Conservation (phyloP, 2,888 invertebrate genomes). For the Thera britannica region DNA sequence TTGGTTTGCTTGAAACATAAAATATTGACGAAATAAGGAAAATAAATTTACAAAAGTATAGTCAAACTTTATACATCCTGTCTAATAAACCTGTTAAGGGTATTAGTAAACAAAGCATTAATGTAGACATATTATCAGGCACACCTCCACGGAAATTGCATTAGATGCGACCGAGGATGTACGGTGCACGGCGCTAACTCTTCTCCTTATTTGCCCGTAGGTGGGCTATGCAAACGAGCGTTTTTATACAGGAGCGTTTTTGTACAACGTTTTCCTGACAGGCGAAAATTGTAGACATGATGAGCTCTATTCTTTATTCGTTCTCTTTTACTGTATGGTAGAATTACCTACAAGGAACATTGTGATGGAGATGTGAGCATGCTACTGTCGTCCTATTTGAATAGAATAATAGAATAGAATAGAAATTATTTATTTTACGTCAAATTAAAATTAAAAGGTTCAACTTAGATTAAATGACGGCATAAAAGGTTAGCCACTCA, state of each 20-base stretch:
- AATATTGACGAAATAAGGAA: neutral
- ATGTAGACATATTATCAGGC: slow-evolving; percentile 63
- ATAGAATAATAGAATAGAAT: too few relatives aligned
- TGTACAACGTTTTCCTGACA: too few relatives aligned
- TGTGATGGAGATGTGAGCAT: too few relatives aligned
- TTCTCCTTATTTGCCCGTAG: slow-evolving; percentile 36
- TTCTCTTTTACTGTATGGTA: too few relatives aligned
- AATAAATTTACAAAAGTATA: neutral
- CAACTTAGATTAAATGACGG: too few relatives aligned
- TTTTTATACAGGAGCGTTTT: neutral
- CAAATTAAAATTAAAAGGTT: too few relatives aligned
- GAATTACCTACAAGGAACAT: too few relatives aligned
- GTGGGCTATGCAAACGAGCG: slow-evolving; percentile 51
- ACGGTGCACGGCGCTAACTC: slow-evolving; percentile 45
- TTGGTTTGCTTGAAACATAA: neutral
- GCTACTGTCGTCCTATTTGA: too few relatives aligned
- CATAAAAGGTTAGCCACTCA: too few relatives aligned
- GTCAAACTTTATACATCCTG: slow-evolving; percentile 13
- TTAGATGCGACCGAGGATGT: slow-evolving; percentile 68
- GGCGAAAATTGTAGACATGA: too few relatives aligned
- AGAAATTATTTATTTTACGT: too few relatives aligned
- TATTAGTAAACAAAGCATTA: slow-evolving; percentile 20
- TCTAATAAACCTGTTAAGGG: slow-evolving; percentile 20
- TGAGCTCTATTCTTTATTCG: too few relatives aligned
- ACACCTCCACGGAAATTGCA: slow-evolving; percentile 77